Base-by-base conservation (phyloP, 92 coral and sea anemone genomes). In the Heteractis magnifica region DNA sequence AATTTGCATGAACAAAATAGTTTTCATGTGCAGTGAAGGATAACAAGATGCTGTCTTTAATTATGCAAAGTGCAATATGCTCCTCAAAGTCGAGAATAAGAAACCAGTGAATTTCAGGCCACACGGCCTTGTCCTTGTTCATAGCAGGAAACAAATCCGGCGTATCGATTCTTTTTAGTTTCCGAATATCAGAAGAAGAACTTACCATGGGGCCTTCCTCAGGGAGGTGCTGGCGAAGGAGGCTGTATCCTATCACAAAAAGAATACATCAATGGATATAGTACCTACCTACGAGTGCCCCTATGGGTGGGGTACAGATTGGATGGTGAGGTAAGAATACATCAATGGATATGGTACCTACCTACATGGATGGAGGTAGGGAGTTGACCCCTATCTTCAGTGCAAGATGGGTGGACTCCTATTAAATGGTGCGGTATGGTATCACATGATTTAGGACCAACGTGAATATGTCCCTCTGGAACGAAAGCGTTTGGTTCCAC, bases 171-270 rank as follows among this genome's bases (percentile, higher is more conserved):
- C 44, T 50, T 82, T 21, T 14, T 20, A 82, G 98, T 83, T 64
- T 34, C 78, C 51, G 72, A 75, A 4, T 82, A 84, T 41, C 92
- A 88, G 70, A 78, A 71, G 64, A 72, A 15, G 10, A 94, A 96
- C 73, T 92, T 94, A 72, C 99, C 99, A 11, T 94, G 99, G 99
- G 98, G 99, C 49, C 84, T 92, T 77, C 98, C 98, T 76, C 84
- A 92, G 14, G 98, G 94, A 64, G 98, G 99, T 77, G 96, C 98
- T 72, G 96, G 98, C 44, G 70, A 49, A 81, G 93, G 90, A 76
- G 98, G 96, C 84, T 96, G 99, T 83, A 81, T 96, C 49, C 86
- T 96, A 87, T 89, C 89, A 72, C 99, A 96, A 84, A 77, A 88
- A 8, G 93, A 90, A 65, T 92, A 92, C 78, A 90, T 96, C 77